Evolutionary conservation across 2,888 invertebrate genomes (phyloP).

Genomic region (Abrostola tripartita): DNA sequence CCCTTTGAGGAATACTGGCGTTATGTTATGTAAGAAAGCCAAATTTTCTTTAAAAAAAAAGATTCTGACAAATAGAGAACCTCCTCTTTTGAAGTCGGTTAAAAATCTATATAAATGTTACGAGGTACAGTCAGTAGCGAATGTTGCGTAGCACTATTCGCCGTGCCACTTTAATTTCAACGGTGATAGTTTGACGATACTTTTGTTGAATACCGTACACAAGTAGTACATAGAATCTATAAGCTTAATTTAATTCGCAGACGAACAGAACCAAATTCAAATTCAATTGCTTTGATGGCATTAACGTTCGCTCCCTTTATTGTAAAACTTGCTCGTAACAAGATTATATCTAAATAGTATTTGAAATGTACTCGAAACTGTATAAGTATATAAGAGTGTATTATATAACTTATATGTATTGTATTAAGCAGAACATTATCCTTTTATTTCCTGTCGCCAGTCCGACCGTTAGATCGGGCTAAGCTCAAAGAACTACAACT

Average conservation of each 20-base stretch:
- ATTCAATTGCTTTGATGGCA: slow-evolving; percentile 48
- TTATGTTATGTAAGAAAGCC: too few species aligned
- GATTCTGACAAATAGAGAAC: too few species aligned
- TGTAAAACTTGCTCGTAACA: slow-evolving; percentile 39
- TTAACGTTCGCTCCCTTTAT: slow-evolving; percentile 22
- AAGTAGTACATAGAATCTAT: background rate
- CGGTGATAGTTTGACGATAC: too few species aligned
- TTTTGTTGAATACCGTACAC: too few species aligned
- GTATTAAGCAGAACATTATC: slow-evolving; percentile 56
- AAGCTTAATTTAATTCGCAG: slow-evolving; percentile 4
- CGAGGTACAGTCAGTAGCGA: too few species aligned
- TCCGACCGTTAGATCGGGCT: slow-evolving; percentile 64
- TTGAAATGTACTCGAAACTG: slow-evolving; percentile 22
- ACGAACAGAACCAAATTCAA: slow-evolving; percentile 29
- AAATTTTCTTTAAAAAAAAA: too few species aligned
- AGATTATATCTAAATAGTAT: slow-evolving; percentile 49
- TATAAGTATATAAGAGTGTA: slow-evolving; percentile 27
- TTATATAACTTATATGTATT: slow-evolving; percentile 39
- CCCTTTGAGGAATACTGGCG: too few species aligned
- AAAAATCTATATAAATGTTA: too few species aligned
- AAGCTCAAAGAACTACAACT: slow-evolving; percentile 64
- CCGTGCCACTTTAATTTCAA: too few species aligned
- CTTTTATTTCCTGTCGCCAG: slow-evolving; percentile 61
- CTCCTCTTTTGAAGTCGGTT: too few species aligned
- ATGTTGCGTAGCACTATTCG: too few species aligned